A percentile compares a stretch with the other conserved stretches of the same genome.
Evolutionary conservation across 2,113 vertebrate species (phyloP).

Genomic region (Myrmophylax atrothorax): DNA sequence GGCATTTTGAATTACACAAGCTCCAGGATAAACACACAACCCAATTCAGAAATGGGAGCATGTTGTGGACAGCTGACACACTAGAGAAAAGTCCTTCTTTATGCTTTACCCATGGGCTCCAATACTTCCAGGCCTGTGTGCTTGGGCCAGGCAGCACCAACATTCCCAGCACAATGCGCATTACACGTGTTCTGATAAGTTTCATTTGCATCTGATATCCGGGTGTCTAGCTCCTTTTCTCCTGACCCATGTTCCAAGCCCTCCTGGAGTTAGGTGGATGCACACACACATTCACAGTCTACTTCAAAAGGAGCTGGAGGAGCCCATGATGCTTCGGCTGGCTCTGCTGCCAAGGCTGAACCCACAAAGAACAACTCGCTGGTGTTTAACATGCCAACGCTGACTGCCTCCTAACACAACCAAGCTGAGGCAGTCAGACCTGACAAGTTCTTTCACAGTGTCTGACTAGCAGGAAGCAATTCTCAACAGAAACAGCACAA

Average conservation of each 20-base stretch:
- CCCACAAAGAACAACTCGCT: accelerated
- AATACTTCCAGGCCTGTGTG: not conserved
- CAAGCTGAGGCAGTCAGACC: not conserved
- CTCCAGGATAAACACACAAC: not conserved
- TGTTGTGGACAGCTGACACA: not conserved
- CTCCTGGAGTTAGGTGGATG: not conserved
- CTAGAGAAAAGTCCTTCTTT: not conserved
- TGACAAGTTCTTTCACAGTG: not conserved
- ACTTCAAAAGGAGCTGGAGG: not conserved
- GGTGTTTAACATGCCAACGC: accelerated
- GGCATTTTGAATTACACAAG: not conserved
- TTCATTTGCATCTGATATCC: not conserved
- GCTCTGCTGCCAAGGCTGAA: not conserved
- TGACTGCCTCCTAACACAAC: not conserved
- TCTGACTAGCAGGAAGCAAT: not conserved
- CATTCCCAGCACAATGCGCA: accelerated
- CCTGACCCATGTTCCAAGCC: not conserved
- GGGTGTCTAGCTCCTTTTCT: not conserved
- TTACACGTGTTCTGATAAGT: not conserved
- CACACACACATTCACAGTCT: accelerated
- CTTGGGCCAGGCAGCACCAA: not conserved
- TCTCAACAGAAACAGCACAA: not conserved
- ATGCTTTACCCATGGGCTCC: not conserved
- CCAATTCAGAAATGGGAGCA: not conserved
- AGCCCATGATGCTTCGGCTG: accelerated